These are phyloP conservation scores for Asobara japonica DNA, from an alignment of 1,140 invertebrate species.

Conservation along the genomic window DNA sequence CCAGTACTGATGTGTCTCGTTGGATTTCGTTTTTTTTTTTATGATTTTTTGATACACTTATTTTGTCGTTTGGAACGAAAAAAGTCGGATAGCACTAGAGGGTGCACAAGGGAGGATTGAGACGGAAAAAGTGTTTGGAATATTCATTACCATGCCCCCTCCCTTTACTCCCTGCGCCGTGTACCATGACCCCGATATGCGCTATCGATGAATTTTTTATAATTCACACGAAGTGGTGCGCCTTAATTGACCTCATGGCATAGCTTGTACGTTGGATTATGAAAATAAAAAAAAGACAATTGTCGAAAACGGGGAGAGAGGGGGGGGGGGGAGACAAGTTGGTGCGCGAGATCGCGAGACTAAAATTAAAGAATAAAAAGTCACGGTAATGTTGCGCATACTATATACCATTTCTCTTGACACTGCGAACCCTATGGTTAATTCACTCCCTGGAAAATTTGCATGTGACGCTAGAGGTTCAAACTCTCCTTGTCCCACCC, in stretches of 20 bases:
- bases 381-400: neutral
- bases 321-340: neutral
- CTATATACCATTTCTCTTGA: neutral
- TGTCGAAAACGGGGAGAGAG: neutral
- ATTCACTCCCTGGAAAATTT: constrained; percentile 13
- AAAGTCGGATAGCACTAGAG: neutral
- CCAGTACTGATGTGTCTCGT: neutral
- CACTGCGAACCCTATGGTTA: constrained; percentile 1
- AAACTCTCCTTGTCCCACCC: neutral
- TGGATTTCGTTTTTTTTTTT: neutral
- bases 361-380: constrained; percentile 18
- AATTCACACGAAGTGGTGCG: constrained; percentile 32
- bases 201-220: constrained; percentile 39
- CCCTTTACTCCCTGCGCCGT: neutral
- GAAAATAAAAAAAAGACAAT: neutral
- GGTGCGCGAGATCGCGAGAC: neutral
- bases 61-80: neutral
- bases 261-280: constrained; percentile 7
- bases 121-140: constrained; percentile 23
- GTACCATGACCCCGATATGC: constrained; percentile 19
- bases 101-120: constrained; percentile 8
- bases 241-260: constrained; percentile 19
- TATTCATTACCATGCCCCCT: constrained; percentile 11
- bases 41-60: neutral
- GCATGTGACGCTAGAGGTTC: constrained; percentile 4